These are phyloP conservation scores for Eudyptes chrysolophus DNA, from an alignment of 2,113 vertebrate genomes.

Conservation along the genomic window DNA sequence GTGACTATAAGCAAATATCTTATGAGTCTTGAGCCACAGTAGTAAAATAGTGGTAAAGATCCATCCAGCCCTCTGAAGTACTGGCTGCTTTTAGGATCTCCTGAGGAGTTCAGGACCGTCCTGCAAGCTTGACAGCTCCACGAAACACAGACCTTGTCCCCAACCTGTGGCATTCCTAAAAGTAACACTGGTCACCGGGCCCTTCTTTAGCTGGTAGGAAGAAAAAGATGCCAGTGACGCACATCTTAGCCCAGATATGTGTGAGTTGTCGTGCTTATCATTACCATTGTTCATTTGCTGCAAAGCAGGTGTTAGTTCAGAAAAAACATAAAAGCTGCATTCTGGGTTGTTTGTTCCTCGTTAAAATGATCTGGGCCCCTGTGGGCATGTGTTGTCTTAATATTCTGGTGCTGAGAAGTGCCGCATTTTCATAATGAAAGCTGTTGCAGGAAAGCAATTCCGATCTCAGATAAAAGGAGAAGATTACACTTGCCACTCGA, in stretches of 20 bases:
- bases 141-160: neutral
- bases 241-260: neutral
- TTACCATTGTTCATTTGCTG: slow-evolving; percentile 43
- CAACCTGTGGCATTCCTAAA: neutral
- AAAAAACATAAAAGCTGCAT: slow-evolving; percentile 35
- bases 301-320: slow-evolving; percentile 65
- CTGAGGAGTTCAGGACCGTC: neutral
- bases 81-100: neutral
- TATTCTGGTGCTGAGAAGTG: slow-evolving; percentile 49
- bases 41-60: neutral
- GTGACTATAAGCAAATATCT: neutral
- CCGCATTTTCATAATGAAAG: slow-evolving; percentile 63
- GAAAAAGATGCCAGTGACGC: neutral
- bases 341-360: slow-evolving; percentile 57
- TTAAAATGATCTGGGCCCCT: slow-evolving; percentile 52
- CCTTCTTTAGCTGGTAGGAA: neutral
- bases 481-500: slow-evolving; percentile 64
- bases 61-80: neutral
- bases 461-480: slow-evolving; percentile 48
- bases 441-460: slow-evolving; percentile 63
- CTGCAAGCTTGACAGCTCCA: neutral
- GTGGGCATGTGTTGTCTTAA: slow-evolving; percentile 62
- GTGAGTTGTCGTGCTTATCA: neutral
- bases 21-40: neutral
- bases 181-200: accelerated